phyloP scores from a whole-genome alignment of 2,113 vertebrate genomes.

The Hemiprocne comata region DNA sequence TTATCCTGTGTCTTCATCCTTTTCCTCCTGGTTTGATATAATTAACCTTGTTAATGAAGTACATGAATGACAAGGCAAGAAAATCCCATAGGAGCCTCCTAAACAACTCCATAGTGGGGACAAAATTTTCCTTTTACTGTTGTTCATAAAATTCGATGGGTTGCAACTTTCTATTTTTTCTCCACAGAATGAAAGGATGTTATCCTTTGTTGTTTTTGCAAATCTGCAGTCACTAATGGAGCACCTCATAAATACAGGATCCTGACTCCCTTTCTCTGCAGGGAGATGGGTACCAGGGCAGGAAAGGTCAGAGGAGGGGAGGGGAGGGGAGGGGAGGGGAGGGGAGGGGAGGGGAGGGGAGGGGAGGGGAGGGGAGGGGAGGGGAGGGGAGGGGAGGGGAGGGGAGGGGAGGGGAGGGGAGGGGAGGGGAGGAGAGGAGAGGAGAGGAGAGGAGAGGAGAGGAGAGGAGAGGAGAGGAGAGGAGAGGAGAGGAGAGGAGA shows the following conservation, averaged over 20 bases:
- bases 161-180: constrained; percentile 31
- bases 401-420: no score
- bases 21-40: background rate
- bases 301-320: background rate
- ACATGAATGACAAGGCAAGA: background rate
- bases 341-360: no score
- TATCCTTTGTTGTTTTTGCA: background rate
- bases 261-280: background rate
- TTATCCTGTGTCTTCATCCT: background rate
- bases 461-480: no score
- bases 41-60: background rate
- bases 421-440: no score
- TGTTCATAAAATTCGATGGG: constrained; percentile 49
- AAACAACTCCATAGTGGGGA: constrained; percentile 9
- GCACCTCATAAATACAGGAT: background rate
- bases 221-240: background rate
- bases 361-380: no score
- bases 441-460: no score
- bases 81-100: constrained; percentile 1
- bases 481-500: no score
- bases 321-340: no score
- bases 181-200: background rate
- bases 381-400: no score
- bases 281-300: background rate
- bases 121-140: constrained; percentile 5